Evolutionary conservation across 2,888 invertebrate species (phyloP).

Genomic region (Drosophila macrospina): DNA sequence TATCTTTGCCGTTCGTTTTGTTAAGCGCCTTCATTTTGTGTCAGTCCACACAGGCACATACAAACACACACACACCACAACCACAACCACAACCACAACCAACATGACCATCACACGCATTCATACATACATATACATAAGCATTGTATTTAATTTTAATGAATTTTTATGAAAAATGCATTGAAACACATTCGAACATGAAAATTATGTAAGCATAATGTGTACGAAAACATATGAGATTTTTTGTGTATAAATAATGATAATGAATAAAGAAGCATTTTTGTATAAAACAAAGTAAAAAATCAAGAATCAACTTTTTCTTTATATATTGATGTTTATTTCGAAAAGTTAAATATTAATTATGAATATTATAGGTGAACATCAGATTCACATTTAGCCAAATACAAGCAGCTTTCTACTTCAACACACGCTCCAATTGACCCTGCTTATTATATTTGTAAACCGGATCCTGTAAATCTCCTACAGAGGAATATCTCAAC

Average conservation of each 20-base stretch:
- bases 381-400: background rate
- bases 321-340: background rate
- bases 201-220: constrained; percentile 41
- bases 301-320: constrained; percentile 19
- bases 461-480: constrained; percentile 84
- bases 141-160: constrained; percentile 76
- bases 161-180: constrained; percentile 63
- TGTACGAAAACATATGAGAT: constrained; percentile 67
- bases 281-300: constrained; percentile 84
- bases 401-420: constrained; percentile 36
- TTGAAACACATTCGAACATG: constrained; percentile 36
- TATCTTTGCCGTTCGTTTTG: constrained; percentile 70
- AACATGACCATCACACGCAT: constrained; percentile 51
- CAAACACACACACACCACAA: constrained; percentile 57
- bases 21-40: constrained; percentile 84
- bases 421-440: constrained; percentile 83
- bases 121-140: constrained; percentile 64
- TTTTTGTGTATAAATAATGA: constrained; percentile 78
- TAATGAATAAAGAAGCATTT: constrained; percentile 83
- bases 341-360: background rate
- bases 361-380: background rate
- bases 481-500: constrained; percentile 84
- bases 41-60: constrained; percentile 70
- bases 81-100: constrained; percentile 22
- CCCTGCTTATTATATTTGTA: constrained; percentile 84